phyloP scores from a whole-genome alignment of 2,797 vertebrate species.

The Sebastes variabilis region DNA sequence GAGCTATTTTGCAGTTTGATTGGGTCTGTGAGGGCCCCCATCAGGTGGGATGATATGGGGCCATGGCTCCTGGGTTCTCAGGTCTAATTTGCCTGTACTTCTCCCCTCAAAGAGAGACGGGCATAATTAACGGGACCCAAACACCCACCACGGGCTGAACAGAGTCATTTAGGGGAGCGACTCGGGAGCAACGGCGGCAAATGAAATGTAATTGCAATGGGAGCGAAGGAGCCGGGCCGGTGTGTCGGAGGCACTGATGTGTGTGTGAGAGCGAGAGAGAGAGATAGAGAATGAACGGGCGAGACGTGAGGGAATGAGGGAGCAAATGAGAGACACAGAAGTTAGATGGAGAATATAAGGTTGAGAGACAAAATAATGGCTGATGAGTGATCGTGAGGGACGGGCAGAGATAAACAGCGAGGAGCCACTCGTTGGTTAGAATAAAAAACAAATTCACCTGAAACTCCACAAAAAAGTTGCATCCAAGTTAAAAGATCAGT shows the following conservation, averaged over 20 bases:
- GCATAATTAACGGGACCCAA: conserved; percentile 76
- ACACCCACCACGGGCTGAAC: conserved; percentile 70
- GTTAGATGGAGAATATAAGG: conserved; percentile 57
- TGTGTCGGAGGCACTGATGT: conserved; percentile 59
- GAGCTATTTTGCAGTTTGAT: conserved; percentile 57
- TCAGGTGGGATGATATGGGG: conserved; percentile 63
- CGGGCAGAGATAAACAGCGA: conserved; percentile 23
- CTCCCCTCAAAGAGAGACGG: conserved; percentile 64
- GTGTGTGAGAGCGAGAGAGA: conserved; percentile 30
- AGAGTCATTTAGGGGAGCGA: conserved; percentile 75
- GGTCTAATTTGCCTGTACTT: conserved; percentile 69
- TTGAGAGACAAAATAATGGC: conserved; percentile 47
- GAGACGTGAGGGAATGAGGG: conserved; percentile 57
- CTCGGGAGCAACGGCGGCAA: conserved; percentile 76
- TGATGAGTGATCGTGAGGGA: conserved; percentile 38
- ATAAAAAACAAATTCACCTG: background rate
- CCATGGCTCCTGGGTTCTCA: conserved; percentile 49
- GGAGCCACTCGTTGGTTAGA: conserved; percentile 17
- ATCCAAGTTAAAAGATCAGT: conserved; percentile 10
- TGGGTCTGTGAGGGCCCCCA: conserved; percentile 55
- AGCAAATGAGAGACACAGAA: conserved; percentile 70
- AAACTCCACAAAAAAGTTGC: conserved; percentile 6
- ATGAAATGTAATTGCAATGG: conserved; percentile 82
- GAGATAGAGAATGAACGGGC: conserved; percentile 23
- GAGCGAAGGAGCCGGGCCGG: conserved; percentile 63